These are phyloP conservation scores for Saccopteryx leptura DNA, from an alignment of 2,113 vertebrate species.

Conservation along the genomic window DNA sequence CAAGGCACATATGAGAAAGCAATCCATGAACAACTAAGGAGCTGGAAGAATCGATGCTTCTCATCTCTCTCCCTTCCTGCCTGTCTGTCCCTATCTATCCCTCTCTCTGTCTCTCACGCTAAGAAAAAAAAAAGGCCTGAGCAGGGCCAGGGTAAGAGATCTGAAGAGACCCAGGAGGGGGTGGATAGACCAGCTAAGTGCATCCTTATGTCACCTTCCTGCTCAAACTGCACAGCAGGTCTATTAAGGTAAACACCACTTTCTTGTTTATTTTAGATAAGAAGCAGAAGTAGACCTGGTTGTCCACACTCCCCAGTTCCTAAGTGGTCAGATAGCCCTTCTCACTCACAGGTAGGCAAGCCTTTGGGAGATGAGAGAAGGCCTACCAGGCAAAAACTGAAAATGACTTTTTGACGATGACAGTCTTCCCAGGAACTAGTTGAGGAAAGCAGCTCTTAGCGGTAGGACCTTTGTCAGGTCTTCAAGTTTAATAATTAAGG, in stretches of 20 bases:
- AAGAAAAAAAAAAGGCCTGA: no score
- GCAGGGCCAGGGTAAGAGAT: no score
- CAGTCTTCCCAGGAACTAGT: not conserved
- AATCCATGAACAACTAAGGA: no score
- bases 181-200: fast-evolving
- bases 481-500: not conserved
- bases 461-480: not conserved
- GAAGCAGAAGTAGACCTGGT: not conserved
- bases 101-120: no score
- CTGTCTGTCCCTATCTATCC: no score
- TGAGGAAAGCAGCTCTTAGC: not conserved
- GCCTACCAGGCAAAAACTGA: not conserved
- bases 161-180: no score
- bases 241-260: not conserved
- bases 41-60: no score
- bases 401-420: not conserved
- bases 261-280: not conserved
- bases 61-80: no score
- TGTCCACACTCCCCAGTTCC: not conserved
- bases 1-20: no score
- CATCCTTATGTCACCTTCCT: fast-evolving
- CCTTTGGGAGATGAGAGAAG: not conserved
- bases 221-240: not conserved
- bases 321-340: not conserved
- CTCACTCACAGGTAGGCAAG: not conserved